Conservation (phyloP, 92 coral and sea anemone species). For the Epizoanthus fatuus region DNA sequence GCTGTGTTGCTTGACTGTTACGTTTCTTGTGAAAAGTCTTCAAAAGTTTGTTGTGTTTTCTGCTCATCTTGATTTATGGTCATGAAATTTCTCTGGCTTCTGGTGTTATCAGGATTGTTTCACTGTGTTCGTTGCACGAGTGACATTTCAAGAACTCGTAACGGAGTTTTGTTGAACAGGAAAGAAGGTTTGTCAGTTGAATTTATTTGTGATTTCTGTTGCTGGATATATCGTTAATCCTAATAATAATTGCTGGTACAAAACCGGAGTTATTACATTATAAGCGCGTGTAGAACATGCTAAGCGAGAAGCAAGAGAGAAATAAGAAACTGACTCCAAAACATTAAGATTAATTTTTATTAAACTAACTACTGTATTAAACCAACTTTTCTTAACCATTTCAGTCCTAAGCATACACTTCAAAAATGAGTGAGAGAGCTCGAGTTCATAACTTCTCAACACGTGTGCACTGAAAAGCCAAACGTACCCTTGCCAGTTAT, state of each 20-base stretch:
- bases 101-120: neutral
- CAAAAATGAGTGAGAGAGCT: too few species aligned
- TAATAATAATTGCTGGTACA: neutral
- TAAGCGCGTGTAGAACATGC: too few species aligned
- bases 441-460: too few species aligned
- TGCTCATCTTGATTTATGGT: neutral
- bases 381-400: too few species aligned
- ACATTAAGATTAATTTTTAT: too few species aligned
- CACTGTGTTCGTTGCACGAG: neutral
- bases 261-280: too few species aligned
- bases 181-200: conserved; percentile 7
- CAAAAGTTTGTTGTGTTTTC: neutral
- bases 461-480: too few species aligned
- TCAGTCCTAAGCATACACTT: too few species aligned
- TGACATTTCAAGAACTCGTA: neutral
- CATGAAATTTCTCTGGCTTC: neutral
- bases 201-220: neutral
- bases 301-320: too few species aligned
- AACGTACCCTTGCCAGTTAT: too few species aligned
- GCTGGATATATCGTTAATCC: neutral
- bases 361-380: too few species aligned
- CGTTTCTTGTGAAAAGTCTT: neutral
- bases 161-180: conserved; percentile 6
- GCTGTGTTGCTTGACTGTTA: neutral
- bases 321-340: too few species aligned